A percentile compares a stretch with the other conserved stretches of the same genome.
These are phyloP conservation scores for Acomys russatus DNA, from an alignment of 2,797 vertebrate species.

Conservation along the genomic window DNA sequence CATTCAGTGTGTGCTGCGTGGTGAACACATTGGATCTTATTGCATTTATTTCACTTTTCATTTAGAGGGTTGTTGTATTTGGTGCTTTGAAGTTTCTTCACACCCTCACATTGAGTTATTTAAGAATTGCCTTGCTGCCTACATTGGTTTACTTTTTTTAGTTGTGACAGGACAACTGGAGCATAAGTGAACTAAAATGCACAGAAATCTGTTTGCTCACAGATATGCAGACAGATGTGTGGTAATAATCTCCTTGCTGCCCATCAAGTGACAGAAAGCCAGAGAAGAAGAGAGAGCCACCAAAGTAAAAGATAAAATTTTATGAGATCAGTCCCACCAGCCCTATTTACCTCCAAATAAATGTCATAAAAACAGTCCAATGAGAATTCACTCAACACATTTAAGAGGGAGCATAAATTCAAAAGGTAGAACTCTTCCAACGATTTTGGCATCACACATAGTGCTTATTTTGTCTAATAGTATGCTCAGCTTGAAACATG, in stretches of 20 bases:
- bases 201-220: not conserved
- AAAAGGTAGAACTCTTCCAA: not conserved
- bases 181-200: not conserved
- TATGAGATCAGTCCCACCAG: not conserved
- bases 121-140: not conserved
- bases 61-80: not conserved
- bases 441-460: not conserved
- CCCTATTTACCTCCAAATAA: not conserved
- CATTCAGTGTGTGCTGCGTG: not conserved
- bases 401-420: not conserved
- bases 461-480: not conserved
- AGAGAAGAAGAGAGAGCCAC: not conserved
- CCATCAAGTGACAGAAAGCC: not conserved
- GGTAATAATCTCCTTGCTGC: no score
- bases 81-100: not conserved
- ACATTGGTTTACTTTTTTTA: not conserved
- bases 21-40: not conserved
- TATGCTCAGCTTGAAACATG: not conserved
- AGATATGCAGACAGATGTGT: not conserved
- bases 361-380: not conserved
- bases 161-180: not conserved
- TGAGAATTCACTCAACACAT: not conserved
- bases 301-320: not conserved
- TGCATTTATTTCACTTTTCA: not conserved
- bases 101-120: not conserved